Evolutionary conservation across 2,113 vertebrate species (phyloP).

Genomic region (Gnathonemus echidnorhynchus): DNA sequence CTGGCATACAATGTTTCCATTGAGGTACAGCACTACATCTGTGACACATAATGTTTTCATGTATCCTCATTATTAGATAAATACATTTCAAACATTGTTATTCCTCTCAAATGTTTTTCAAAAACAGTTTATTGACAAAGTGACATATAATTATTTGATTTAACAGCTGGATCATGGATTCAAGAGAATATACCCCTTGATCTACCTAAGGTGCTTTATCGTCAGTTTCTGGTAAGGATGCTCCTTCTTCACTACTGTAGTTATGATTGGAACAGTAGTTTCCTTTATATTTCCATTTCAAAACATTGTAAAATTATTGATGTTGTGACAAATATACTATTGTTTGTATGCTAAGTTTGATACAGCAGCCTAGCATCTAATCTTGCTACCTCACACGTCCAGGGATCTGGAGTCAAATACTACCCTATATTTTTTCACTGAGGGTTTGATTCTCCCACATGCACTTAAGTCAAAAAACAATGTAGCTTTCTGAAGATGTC

Average conservation of each 20-base stretch:
- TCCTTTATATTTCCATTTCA: background rate
- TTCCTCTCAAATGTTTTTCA: background rate
- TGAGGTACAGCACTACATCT: background rate
- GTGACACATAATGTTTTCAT: background rate
- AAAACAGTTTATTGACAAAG: background rate
- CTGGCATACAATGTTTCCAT: background rate
- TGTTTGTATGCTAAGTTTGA: background rate
- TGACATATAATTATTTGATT: background rate
- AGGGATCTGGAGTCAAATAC: background rate
- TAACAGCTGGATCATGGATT: background rate
- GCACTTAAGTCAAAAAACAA: background rate
- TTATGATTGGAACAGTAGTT: background rate
- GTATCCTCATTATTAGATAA: background rate
- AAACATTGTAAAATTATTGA: background rate
- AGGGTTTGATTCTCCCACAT: background rate
- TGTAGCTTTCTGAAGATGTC: background rate
- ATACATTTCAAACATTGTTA: background rate
- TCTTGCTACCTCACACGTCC: background rate
- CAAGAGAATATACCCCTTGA: background rate
- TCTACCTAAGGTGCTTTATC: background rate
- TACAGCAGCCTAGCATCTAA: background rate
- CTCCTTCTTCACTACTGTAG: background rate
- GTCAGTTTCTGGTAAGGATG: background rate
- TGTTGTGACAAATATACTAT: background rate
- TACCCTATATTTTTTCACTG: background rate